Conservation (phyloP, 2,113 vertebrate species). For the Accipiter cooperii region DNA sequence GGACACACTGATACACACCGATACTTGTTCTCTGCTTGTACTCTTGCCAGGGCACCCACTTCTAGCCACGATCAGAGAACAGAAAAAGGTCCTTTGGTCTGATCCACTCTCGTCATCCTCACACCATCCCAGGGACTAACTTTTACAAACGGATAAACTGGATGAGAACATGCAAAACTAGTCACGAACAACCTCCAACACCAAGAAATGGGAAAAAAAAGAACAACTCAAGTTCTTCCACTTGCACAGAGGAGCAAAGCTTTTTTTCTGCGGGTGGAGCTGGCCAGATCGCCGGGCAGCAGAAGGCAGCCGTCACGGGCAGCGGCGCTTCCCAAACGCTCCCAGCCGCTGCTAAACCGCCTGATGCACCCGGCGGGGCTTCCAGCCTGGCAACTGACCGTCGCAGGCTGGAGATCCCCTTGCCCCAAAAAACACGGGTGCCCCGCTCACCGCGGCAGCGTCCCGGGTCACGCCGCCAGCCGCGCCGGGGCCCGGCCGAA, state of each 20-base stretch:
- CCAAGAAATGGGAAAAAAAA: neutral
- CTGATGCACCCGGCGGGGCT: accelerated
- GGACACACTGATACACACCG: too few species aligned
- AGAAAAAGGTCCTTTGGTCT: neutral
- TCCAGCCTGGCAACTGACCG: neutral
- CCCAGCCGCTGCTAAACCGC: neutral
- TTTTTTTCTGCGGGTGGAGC: neutral
- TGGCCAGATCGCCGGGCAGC: accelerated
- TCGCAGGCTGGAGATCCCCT: neutral
- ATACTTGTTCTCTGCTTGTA: neutral
- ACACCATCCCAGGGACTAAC: neutral
- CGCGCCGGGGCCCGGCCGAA: neutral
- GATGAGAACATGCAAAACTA: neutral
- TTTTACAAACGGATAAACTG: neutral
- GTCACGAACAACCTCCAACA: neutral
- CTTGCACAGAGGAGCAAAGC: neutral
- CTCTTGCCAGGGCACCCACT: neutral
- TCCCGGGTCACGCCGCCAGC: neutral
- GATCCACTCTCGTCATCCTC: neutral
- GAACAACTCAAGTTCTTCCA: neutral
- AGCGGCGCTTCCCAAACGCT: neutral
- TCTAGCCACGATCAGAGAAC: neutral
- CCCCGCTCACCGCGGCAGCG: neutral
- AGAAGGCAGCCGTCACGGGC: accelerated
- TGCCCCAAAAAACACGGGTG: too few species aligned